Evolutionary conservation across 1,140 invertebrate genomes (phyloP).

Genomic region (Helicoverpa armigera): DNA sequence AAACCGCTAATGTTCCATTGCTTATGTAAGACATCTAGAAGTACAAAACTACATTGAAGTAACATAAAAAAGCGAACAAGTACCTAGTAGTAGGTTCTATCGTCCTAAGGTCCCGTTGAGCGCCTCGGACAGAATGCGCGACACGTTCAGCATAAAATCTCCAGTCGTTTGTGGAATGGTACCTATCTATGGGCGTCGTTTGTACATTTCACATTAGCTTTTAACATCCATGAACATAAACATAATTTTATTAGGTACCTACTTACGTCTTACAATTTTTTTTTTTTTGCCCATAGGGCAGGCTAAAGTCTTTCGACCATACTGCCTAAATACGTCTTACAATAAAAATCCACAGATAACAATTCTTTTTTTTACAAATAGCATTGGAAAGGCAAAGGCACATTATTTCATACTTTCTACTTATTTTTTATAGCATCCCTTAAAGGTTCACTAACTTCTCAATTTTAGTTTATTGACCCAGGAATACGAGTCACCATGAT

Average conservation of each 20-base stretch:
- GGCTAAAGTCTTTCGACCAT: no score
- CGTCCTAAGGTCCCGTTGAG: constrained; percentile 34
- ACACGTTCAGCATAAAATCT: constrained; percentile 41
- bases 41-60: no score
- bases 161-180: constrained; percentile 33
- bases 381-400: no score
- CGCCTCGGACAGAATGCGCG: constrained; percentile 30
- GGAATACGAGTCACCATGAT: background rate
- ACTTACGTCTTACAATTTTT: no score
- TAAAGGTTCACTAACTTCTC: background rate
- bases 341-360: no score
- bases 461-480: background rate
- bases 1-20: no score
- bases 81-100: constrained; percentile 30
- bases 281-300: no score
- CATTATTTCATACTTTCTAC: no score
- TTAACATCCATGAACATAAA: background rate
- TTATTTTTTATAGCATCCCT: no score
- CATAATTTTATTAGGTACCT: background rate
- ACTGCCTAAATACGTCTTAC: no score
- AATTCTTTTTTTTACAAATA: no score
- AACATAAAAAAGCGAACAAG: background rate
- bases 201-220: background rate
- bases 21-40: no score
- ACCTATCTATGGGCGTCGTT: background rate